Evolutionary conservation across 2,113 vertebrate species (phyloP).

Genomic region (Tenebrosternarchus preto): DNA sequence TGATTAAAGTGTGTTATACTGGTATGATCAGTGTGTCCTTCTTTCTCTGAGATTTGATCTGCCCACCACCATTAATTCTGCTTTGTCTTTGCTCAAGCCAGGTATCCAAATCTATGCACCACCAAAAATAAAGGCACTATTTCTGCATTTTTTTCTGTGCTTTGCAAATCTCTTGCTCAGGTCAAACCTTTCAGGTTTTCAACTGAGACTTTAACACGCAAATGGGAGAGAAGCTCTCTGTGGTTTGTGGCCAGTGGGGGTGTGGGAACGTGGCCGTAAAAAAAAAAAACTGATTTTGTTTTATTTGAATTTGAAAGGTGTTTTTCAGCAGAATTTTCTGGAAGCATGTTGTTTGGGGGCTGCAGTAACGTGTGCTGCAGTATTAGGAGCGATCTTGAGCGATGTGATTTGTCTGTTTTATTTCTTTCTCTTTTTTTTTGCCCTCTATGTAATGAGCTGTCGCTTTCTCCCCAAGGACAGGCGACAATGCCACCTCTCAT

Average conservation of each 20-base stretch:
- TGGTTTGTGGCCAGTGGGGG: background rate
- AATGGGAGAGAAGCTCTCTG: background rate
- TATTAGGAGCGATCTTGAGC: background rate
- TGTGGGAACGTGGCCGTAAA: background rate
- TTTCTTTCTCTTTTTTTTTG: background rate
- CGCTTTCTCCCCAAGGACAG: conserved; percentile 28
- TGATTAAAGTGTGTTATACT: too few relatives aligned
- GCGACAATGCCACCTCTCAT: conserved; percentile 24
- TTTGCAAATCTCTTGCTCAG: too few relatives aligned
- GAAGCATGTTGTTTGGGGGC: background rate
- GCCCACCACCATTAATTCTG: too few relatives aligned
- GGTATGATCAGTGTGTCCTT: too few relatives aligned
- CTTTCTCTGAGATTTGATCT: too few relatives aligned
- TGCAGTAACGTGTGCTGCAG: background rate
- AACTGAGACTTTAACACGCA: background rate
- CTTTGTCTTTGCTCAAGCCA: too few relatives aligned
- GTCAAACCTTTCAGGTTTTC: background rate
- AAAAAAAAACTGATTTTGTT: background rate
- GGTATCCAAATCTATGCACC: background rate
- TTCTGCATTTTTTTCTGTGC: too few relatives aligned
- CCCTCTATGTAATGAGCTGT: conserved; percentile 31
- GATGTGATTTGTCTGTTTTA: conserved; percentile 4
- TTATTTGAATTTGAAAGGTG: background rate
- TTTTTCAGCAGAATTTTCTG: background rate
- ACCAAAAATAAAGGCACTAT: background rate